Evolutionary conservation across 2,888 invertebrate species (phyloP), one percentile per base, ranked within the genome.

Genomic region (Catotricha subobsoleta): DNA sequence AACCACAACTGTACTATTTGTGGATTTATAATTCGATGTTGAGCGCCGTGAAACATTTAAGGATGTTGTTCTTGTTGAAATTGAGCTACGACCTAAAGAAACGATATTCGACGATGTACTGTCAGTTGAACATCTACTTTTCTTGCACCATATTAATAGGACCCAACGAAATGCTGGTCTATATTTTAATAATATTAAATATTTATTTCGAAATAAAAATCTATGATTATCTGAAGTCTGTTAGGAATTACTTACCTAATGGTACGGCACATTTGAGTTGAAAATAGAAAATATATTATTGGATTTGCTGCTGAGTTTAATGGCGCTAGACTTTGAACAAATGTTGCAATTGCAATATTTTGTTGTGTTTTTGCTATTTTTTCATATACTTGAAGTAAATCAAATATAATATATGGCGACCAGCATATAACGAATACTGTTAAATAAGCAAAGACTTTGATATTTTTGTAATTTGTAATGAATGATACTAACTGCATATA

Each of bases 291-390:
- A 65, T 91, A 92, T 51, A 92, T 92, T 52, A 91, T 72, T 0
- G 92, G 92, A 64, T 92, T 92, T 40, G 90, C 91, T 0, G 91
- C 91, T 0, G 87, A 87, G 68, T 92, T 92, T 44, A 92, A 68
- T 0, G 90, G 87, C 0, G 90, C 84, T 48, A 92, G 64, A 58
- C 88, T 90, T 57, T 91, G 90, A 48, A 92, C 82, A 53, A 92
- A 83, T 2, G 88, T 84, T 8, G 87, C 82, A 33, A 91, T 74
- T 13, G 88, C 87, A 19, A 80, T 74, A 58, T 79, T 82, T 1
- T 76, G 76, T 55, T 84, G 83, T 0, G 81, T 80, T 49, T 69
- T 65, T 1, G 86, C 82, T 47, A 88, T 75, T 56, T 78, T 75
- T 16, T 76, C 82, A 60, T 80, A 91, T 33, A 91, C 88, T 69